Base-by-base conservation (phyloP, 2,113 vertebrate genomes). In the Acanthisitta chloris region DNA sequence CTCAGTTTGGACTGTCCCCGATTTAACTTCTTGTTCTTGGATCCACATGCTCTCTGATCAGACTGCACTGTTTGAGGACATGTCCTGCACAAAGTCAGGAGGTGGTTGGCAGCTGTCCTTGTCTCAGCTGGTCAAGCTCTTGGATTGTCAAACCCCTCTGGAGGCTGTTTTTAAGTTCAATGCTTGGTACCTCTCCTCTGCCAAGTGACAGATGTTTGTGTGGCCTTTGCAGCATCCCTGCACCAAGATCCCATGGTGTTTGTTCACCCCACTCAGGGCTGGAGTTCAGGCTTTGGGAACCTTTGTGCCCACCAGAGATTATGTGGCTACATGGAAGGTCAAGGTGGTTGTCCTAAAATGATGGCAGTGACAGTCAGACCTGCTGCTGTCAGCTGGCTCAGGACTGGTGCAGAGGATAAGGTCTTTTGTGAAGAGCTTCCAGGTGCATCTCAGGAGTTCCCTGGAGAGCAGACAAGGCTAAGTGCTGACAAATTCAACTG, bases 401-500 rank as follows among this genome's bases (percentile, higher is more conserved):
- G 76, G 10, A 17, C 34, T 51, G 33, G 8, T 70, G 51, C 49
- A 70, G 55, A 33, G 36, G 25, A 8, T 31, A 15, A 62, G 4
- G 17, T 66, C 33, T 34, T 78, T 81, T 62, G 73, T 71, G 46
- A 57, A 3, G 3, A 23, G 29, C 20, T 81, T 65, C 43, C 73
- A 45, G 10, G 14, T 36, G 46, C 6, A 12, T 57, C 55, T 71
- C 26, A 1, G 34, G 74, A 81, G 40, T 70, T 82, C 17, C 38
- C 14, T 2, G 4, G 25, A 24, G 58, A 80, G 28, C 0, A 4
- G 45, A 25, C 1, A 2, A 43, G 40, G 12, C 18, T 2, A 8
- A 24, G 26, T 19, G 31, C 36, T 4, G 4, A 66, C n/a, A 38
- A 28, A 36, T 51, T 52, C 40, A 61, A 0, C 54, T 2, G 2